Percentiles rank a stretch among this genome's conserved stretches.
Conservation (phyloP, 2,797 vertebrate species). For the Neoniphon sammara region DNA sequence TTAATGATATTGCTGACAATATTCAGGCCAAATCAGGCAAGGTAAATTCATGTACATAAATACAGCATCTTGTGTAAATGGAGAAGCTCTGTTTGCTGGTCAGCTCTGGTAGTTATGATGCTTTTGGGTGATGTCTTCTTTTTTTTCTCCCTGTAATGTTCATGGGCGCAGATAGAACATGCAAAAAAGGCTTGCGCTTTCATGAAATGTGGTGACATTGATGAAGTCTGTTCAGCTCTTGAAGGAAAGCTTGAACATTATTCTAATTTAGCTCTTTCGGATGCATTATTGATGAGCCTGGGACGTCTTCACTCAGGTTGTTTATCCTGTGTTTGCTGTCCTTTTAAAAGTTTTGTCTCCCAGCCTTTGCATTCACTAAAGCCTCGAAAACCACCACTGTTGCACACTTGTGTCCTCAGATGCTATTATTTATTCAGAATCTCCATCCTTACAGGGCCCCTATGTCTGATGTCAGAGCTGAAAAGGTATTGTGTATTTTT, state of each 20-base stretch:
- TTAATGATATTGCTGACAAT: not conserved
- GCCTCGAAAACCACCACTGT: not conserved
- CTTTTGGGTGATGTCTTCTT: not conserved
- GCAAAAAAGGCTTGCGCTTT: not conserved
- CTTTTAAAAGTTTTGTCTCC: conserved; percentile 23
- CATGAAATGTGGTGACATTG: conserved; percentile 15
- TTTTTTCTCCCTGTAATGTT: not conserved
- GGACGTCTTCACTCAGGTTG: conserved; percentile 35
- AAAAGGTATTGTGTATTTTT: not conserved
- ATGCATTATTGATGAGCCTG: conserved; percentile 58
- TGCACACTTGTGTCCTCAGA: not conserved
- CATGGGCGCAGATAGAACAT: conserved; percentile 3
- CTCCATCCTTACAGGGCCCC: not conserved
- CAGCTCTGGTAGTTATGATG: not conserved
- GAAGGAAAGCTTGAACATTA: conserved; percentile 28
- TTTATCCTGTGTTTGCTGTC: conserved; percentile 35
- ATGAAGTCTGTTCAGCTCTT: conserved; percentile 18
- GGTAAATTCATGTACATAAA: not conserved
- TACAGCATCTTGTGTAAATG: not conserved
- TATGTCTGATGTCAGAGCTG: not conserved
- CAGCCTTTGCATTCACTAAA: not conserved
- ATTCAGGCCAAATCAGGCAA: not conserved
- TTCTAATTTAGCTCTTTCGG: conserved; percentile 34
- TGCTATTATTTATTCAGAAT: conserved; percentile 3
- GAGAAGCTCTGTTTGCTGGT: conserved; percentile 16